Conservation (phyloP, 2,797 vertebrate species). For the Buphagus erythrorhynchus region DNA sequence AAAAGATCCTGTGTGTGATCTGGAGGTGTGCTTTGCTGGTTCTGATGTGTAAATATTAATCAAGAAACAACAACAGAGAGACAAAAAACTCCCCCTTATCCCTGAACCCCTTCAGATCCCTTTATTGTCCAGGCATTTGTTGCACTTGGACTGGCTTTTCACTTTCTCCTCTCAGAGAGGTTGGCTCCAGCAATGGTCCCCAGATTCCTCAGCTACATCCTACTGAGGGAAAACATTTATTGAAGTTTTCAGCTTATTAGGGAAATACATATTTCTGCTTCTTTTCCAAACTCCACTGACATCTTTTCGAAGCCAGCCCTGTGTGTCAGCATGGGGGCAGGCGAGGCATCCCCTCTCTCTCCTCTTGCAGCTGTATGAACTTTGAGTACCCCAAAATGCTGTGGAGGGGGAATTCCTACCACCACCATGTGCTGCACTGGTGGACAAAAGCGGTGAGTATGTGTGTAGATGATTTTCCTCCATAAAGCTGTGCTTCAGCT, state of each 20-base stretch:
- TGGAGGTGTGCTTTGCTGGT: constrained; percentile 20
- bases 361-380: not conserved
- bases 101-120: not conserved
- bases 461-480: not conserved
- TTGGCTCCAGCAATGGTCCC: constrained; percentile 38
- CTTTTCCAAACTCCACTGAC: constrained; percentile 41
- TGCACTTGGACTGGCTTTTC: constrained; percentile 60
- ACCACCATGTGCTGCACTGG: not conserved
- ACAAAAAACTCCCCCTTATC: not conserved
- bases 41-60: constrained; percentile 45
- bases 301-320: constrained; percentile 8
- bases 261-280: constrained; percentile 66
- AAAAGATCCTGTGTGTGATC: not conserved
- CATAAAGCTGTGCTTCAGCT: not conserved
- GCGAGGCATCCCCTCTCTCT: not conserved
- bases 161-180: constrained; percentile 33
- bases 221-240: constrained; percentile 73
- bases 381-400: not conserved
- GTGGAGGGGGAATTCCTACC: not conserved
- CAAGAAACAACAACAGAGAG: not conserved
- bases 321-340: not conserved
- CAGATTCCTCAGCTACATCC: constrained; percentile 68
- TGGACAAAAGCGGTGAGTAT: not conserved
- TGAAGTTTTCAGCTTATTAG: constrained; percentile 67
- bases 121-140: constrained; percentile 56